phyloP scores from a whole-genome alignment of 1,140 invertebrate species.

The Drosophila quadrilineata region DNA sequence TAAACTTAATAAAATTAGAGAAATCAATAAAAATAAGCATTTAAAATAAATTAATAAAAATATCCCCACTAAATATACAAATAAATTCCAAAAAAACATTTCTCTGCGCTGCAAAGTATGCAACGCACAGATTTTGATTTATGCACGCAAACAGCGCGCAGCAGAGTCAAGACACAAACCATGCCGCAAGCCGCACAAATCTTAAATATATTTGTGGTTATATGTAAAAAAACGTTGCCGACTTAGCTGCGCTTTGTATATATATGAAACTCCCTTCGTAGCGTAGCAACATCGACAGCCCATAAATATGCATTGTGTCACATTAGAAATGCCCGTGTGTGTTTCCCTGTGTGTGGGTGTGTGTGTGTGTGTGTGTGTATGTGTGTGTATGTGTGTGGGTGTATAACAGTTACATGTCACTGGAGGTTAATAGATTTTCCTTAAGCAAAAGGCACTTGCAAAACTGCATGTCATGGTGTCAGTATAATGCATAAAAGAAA shows the following conservation, averaged over 20 bases:
- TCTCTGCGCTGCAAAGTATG: slow-evolving; percentile 22
- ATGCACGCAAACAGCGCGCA: slow-evolving; percentile 18
- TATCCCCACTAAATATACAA: background rate
- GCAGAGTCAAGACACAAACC: no score
- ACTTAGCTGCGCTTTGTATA: slow-evolving; percentile 22
- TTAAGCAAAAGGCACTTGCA: slow-evolving; percentile 52
- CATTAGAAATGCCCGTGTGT: slow-evolving; percentile 42
- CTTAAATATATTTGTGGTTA: no score
- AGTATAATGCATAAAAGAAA: slow-evolving; percentile 30
- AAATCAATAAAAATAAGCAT: no score
- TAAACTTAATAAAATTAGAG: no score
- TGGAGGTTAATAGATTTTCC: slow-evolving; percentile 79
- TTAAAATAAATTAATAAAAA: no score
- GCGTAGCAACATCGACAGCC: slow-evolving; percentile 23
- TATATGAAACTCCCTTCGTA: background rate
- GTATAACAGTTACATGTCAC: slow-evolving; percentile 54
- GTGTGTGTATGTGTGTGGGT: slow-evolving; percentile 1
- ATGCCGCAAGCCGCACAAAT: slow-evolving; percentile 18
- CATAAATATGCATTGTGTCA: slow-evolving; percentile 80
- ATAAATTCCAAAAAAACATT: background rate
- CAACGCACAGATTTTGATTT: slow-evolving; percentile 32
- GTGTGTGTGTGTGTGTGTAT: background rate
- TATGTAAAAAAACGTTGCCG: slow-evolving; percentile 41
- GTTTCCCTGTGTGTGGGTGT: slow-evolving; percentile 9
- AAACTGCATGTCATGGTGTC: slow-evolving; percentile 60